Evolutionary conservation across 1,140 invertebrate genomes (phyloP), one percentile per base, ranked within the genome.

Genomic region (Caenorhabditis latens): DNA sequence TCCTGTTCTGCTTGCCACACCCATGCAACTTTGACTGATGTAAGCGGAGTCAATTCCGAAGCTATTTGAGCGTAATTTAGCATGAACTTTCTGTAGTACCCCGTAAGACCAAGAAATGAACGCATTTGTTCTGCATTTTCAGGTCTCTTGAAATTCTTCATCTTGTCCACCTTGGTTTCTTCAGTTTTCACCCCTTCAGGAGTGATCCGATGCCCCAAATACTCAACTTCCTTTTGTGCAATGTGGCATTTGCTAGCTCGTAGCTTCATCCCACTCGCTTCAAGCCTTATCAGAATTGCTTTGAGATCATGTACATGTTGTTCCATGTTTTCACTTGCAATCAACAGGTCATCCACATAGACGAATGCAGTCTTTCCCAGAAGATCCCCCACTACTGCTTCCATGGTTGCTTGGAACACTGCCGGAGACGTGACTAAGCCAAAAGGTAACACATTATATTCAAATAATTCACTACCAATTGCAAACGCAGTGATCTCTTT

Each of bases 391-490:
- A 40, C 11, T 86, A 90, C 32, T 19, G 40, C 24, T 50, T 90
- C 84, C 88, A 90, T 89, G 0, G 67, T 46, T 53, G 61, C 21
- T 83, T 88, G 86, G 43, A 90, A 90, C 0, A 58, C 19, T 0
- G 82, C 63, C 0, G 88, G 86, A 6, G 82, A 82, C 4, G 46
- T 79, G 21, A 50, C 55, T 0, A 89, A 55, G 0, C 89, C 89
- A 75, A 89, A 89, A 9, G 89, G 89, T 14, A 89, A 24, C 4
- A 71, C 58, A 8, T 84, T 21, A n/a, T 43, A 89, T 79, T 89
- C 84, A 55, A 67, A 89, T 0, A 89, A 11, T 13, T 85, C 89
- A 50, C 79, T 58, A 11, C 46, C 89, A 46, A 71, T 67, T 16
- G 75, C 61, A 57, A 89, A 89, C 5, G 89, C 89, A 0, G 89